These are phyloP conservation scores for Pectinophora gossypiella DNA, from an alignment of 1,140 invertebrate genomes.

Conservation along the genomic window DNA sequence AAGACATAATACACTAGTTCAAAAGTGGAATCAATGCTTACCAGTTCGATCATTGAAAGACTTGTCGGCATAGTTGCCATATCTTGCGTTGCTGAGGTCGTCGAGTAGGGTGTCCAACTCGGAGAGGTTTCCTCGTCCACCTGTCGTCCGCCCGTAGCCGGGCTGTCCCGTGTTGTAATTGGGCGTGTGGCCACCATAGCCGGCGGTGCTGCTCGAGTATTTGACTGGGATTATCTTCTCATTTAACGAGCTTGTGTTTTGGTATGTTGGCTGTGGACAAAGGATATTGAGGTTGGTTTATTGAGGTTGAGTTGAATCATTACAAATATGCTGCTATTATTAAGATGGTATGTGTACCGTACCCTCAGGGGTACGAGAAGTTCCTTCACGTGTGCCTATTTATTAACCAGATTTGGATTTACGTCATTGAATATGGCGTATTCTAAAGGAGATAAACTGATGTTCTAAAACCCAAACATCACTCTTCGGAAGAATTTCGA, in stretches of 20 bases:
- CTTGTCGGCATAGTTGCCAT: slow-evolving; percentile 75
- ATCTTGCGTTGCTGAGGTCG: slow-evolving; percentile 91
- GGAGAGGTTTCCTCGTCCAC: slow-evolving; percentile 82
- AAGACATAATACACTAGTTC: too few species aligned
- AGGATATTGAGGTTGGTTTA: too few species aligned
- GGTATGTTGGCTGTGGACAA: slow-evolving; percentile 67
- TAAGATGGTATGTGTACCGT: too few species aligned
- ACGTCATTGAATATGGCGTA: too few species aligned
- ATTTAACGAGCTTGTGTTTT: slow-evolving; percentile 53
- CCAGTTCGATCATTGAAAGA: slow-evolving; percentile 42
- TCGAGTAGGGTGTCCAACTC: slow-evolving; percentile 94
- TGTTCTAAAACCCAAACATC: too few species aligned
- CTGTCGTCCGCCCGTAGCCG: slow-evolving; percentile 51
- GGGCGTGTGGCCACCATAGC: slow-evolving; percentile 26
- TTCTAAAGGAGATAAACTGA: too few species aligned
- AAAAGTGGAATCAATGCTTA: slow-evolving; percentile 23
- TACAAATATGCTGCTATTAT: too few species aligned
- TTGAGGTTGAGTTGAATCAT: too few species aligned
- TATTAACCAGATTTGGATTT: too few species aligned
- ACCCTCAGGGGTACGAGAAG: too few species aligned
- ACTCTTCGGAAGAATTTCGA: too few species aligned
- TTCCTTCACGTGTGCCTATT: too few species aligned
- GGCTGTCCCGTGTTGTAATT: slow-evolving; percentile 34
- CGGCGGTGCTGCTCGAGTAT: slow-evolving; percentile 40
- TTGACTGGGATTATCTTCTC: slow-evolving; percentile 56